These are phyloP conservation scores for Girardia tigrina DNA, from an alignment of 2,888 invertebrate species.

Conservation along the genomic window DNA sequence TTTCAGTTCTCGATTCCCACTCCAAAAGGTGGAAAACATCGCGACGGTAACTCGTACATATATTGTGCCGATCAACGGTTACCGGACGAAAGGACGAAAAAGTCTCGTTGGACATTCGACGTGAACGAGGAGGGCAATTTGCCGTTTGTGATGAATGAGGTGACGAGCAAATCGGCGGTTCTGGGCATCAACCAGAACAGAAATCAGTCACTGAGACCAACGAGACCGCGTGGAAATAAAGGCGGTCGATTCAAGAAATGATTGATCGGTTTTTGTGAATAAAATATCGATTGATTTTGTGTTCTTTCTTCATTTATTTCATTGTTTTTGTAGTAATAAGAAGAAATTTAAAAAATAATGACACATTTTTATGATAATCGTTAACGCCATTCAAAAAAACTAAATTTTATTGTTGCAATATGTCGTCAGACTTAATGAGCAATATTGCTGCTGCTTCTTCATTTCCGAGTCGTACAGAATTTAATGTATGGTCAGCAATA, in stretches of 20 bases:
- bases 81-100: constrained; percentile 48
- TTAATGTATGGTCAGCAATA: no score
- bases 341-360: no score
- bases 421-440: no score
- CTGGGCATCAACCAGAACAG: background rate
- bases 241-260: background rate
- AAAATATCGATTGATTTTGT: no score
- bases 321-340: no score
- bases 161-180: background rate
- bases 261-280: no score
- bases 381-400: no score
- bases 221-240: background rate
- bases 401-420: no score
- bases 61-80: constrained; percentile 64
- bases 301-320: no score
- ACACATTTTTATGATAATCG: no score
- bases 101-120: constrained; percentile 52
- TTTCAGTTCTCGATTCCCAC: constrained; percentile 58
- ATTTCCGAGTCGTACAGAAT: no score
- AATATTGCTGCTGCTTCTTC: no score
- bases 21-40: constrained; percentile 80
- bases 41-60: constrained; percentile 54
- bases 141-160: background rate
- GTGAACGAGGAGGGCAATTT: constrained; percentile 57
- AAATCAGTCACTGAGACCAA: background rate